These are phyloP conservation scores for Xiphophorus hellerii DNA, from an alignment of 2,113 vertebrate species.

Conservation along the genomic window DNA sequence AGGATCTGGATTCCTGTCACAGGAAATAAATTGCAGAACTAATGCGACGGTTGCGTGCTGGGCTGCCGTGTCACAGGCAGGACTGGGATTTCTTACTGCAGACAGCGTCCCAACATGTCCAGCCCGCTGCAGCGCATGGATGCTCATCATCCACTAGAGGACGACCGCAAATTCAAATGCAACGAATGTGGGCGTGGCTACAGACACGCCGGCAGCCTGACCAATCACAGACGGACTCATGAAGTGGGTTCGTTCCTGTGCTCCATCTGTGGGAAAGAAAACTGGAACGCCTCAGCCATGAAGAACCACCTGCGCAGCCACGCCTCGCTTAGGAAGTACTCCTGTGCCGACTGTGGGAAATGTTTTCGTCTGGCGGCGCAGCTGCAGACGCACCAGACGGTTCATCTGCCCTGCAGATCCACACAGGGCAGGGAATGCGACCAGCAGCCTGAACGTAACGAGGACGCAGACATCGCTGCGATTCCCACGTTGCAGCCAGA, in stretches of 20 bases:
- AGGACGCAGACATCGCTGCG: conserved; percentile 14
- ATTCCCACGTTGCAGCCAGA: conserved; percentile 50
- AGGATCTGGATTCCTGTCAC: conserved; percentile 26
- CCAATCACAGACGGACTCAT: conserved; percentile 87
- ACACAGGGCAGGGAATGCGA: conserved; percentile 46
- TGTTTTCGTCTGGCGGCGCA: conserved; percentile 78
- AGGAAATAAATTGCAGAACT: conserved; percentile 40
- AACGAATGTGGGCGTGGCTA: conserved; percentile 87
- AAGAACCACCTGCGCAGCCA: conserved; percentile 83
- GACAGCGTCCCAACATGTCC: conserved; percentile 64
- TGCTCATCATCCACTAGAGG: conserved; percentile 65
- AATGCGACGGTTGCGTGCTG: conserved; percentile 28
- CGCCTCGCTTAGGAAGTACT: conserved; percentile 77
- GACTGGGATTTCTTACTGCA: too few relatives aligned
- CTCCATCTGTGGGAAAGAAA: conserved; percentile 80
- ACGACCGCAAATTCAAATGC: conserved; percentile 85
- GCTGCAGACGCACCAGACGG: conserved; percentile 75
- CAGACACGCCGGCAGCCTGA: conserved; percentile 87
- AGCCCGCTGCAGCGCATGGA: conserved; percentile 75
- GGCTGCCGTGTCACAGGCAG: too few relatives aligned
- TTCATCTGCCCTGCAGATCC: conserved; percentile 65
- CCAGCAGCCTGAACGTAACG: conserved; percentile 30
- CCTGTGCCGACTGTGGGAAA: conserved; percentile 78
- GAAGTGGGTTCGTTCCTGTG: conserved; percentile 86
- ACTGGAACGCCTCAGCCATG: conserved; percentile 80